Evolutionary conservation across 2,113 vertebrate genomes (phyloP).

Genomic region (Spheniscus mendiculus): DNA sequence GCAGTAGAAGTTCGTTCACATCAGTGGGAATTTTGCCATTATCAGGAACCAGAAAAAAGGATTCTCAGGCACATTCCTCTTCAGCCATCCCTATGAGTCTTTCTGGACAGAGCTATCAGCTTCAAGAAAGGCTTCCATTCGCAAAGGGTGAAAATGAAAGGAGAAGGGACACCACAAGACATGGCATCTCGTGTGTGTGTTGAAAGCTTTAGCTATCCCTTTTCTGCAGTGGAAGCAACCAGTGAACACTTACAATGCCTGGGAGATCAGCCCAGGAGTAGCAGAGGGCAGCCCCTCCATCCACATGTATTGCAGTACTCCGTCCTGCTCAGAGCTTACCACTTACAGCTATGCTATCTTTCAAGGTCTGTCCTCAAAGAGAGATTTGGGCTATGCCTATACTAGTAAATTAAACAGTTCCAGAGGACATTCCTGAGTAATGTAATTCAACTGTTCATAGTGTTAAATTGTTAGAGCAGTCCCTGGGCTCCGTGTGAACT

Average conservation of each 20-base stretch:
- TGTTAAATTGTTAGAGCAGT: background rate
- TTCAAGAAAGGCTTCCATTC: background rate
- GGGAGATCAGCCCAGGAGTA: background rate
- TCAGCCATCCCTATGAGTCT: background rate
- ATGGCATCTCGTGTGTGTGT: background rate
- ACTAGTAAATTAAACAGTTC: background rate
- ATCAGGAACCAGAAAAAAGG: background rate
- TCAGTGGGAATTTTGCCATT: background rate
- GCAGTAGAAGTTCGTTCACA: background rate
- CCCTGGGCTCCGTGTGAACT: background rate
- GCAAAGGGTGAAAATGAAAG: background rate
- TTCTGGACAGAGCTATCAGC: background rate
- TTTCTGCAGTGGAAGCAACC: background rate
- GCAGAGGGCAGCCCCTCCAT: background rate
- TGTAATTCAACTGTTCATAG: background rate
- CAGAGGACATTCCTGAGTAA: background rate
- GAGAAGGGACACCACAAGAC: background rate
- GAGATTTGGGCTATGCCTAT: background rate
- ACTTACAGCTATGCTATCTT: background rate
- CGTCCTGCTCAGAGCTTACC: background rate
- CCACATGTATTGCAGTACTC: background rate
- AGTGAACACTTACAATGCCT: accelerated
- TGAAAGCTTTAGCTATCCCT: background rate
- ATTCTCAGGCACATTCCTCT: background rate
- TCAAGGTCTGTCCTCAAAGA: background rate